Evolutionary conservation across 1,140 invertebrate genomes (phyloP), one percentile per base, ranked within the genome.

Genomic region (Drosophila auraria): DNA sequence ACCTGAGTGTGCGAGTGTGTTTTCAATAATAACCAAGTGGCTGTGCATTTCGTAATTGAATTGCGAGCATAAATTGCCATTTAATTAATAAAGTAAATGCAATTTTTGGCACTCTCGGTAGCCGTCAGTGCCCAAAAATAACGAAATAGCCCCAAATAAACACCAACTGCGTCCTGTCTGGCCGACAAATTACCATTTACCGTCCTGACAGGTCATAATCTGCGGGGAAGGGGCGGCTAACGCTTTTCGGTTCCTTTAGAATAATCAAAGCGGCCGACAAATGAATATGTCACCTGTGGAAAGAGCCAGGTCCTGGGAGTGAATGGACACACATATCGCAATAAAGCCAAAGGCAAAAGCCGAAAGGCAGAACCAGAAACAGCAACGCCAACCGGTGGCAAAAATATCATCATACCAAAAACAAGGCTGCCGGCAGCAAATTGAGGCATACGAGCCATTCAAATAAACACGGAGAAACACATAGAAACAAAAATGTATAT

Each of bases 1-100:
- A 69, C 17, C 15, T 14, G 15, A 15, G 25, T 36, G 14, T 20
- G 17, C 9, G 33, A 15, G 11, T 53, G 47, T 70, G 42, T 54
- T 72, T 77, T 80, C 58, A 68, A 75, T 72, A 82, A 80, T 63
- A 40, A 36, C 27, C 25, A 36, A 54, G 2, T 53, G 17, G 14
- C 42, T 57, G 44, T 44, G 50, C 44, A 51, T 49, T 50, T 69
- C 53, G 25, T 90, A 89, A 89, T 89, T 89, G 56, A 90, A 86
- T 89, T 82, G 69, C 64, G 53, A 74, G 40, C 58, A 59, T 71
- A 89, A 54, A 84, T 89, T 90, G 81, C 74, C 72, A 77, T 79
- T 87, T 89, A 89, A 89, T 89, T 89, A 90, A 89, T 90, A 89
- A 84, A 84, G 68, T 74, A 82, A 90, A 90, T 89, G 75, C 76